Base-by-base conservation (phyloP, 2,888 invertebrate genomes). In the Platycheirus albimanus region DNA sequence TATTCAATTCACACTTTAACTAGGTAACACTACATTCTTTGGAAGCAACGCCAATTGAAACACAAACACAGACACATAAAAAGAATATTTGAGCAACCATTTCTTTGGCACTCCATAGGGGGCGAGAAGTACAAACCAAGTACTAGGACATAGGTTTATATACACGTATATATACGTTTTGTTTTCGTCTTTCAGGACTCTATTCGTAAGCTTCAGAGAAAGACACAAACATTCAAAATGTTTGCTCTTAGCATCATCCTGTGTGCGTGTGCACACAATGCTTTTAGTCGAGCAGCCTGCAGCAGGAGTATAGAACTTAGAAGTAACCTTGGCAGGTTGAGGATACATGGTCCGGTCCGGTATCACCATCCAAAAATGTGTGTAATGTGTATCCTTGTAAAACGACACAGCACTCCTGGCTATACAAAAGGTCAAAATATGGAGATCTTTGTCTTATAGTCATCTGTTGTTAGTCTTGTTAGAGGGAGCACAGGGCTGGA, bases 371-470 rank as follows among this genome's bases (percentile, higher is more conserved):
- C 24, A 13, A 20, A 33, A n/a, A 10, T 28, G 41, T 28, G 36
- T 77, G 24, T 56, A 64, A 54, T 70, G 38, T 54, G 54, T 64
- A 63, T 49, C 45, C 15, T 17, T 30, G 45, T 52, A 67, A 13
- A 72, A 67, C 47, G 28, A 17, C 36, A 67, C 38, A 72, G 19
- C 52, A 69, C 63, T 54, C 17, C 8, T 52, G 61, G 67, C 72
- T 61, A n/a, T n/a, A 69, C 56, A 63, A 74, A 79, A 64, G 79
- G 79, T 79, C 63, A 69, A 63, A 69, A 47, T 20, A 56, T 63
- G 79, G 52, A 63, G 67, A 63, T 72, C 72, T 63, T 79, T 69
- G 67, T 69, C 72, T 69, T 58, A 19, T 49, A 38, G 41, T 17
- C 54, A 67, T 75, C 43, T 45, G 51, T 76, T 54, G n/a, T n/a